A percentile compares a stretch with the other conserved stretches of the same genome.
phyloP scores from a whole-genome alignment of 2,888 invertebrate genomes.

The Drosophila lacicola region DNA sequence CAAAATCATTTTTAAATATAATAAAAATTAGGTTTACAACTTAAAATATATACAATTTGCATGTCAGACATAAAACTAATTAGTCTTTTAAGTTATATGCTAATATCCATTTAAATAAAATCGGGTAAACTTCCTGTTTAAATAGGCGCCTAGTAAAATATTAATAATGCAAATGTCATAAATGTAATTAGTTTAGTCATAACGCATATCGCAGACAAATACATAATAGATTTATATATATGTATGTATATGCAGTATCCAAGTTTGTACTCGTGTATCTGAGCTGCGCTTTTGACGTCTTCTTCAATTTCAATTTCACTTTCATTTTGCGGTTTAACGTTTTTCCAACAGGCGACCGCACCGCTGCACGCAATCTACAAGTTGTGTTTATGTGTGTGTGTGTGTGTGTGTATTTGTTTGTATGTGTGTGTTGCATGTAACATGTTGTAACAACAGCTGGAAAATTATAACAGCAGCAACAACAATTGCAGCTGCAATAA shows the following conservation, averaged over 20 bases:
- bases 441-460: slow-evolving; percentile 75
- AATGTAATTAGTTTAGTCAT: slow-evolving; percentile 45
- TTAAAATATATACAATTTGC: no score
- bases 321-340: slow-evolving; percentile 69
- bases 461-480: slow-evolving; percentile 68
- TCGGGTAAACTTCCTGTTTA: slow-evolving; percentile 34
- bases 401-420: neutral
- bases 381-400: slow-evolving; percentile 19
- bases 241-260: slow-evolving; percentile 5
- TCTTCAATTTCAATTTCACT: slow-evolving; percentile 80
- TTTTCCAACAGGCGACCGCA: slow-evolving; percentile 74
- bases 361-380: slow-evolving; percentile 68
- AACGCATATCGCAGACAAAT: slow-evolving; percentile 41
- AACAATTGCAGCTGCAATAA: slow-evolving; percentile 50
- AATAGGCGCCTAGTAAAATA: slow-evolving; percentile 23
- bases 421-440: slow-evolving; percentile 35
- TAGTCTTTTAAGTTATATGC: neutral
- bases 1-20: no score
- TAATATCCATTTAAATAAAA: slow-evolving; percentile 7
- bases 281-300: slow-evolving; percentile 61
- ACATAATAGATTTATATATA: slow-evolving; percentile 15
- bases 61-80: neutral
- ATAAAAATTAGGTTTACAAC: no score
- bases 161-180: slow-evolving; percentile 55
- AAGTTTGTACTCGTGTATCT: slow-evolving; percentile 13